Base-by-base conservation (phyloP, 2,888 invertebrate species). In the Drosophila nr. perissopoda region DNA sequence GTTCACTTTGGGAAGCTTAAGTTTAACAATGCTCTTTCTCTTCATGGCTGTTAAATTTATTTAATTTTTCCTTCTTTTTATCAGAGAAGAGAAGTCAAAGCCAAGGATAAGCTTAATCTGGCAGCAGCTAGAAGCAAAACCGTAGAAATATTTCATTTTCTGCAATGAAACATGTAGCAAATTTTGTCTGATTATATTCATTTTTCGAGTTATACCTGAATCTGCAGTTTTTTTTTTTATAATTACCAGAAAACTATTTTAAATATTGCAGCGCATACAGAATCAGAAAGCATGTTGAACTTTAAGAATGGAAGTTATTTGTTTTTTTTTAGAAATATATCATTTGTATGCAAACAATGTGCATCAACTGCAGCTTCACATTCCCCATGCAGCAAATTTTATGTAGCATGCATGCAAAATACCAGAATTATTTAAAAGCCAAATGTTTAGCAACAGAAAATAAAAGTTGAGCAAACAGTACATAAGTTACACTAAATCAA, bases 201-300 rank as follows among this genome's bases (percentile, higher is more conserved):
- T 16, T 65, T 74, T 63, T 54, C 70, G 66, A 8, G 13, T 64
- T 53, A 7, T 48, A 56, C 62, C 76, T 67, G 76, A 80, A 82
- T 71, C 67, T 76, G 70, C 42, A 54, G 56, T 56, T 57, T 76
- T 76, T 82, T 82, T 82, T 83, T 31, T 33, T 10, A 7, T 8
- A 81, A 86, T 75, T 70, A 73, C 83, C 87, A 69, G 51, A 61
- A 58, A 66, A 10, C 5, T 11, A 25, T 18, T 49, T 27, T 5
- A 16, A 46, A 25, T 16, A 16, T 46, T 16, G 1, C 0, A 8
- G 16, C 21, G 16, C 7, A 46, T 25, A 1, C 8, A 25, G 16
- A 25, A 16, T 25, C 25, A 16, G 25, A 4, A 16, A 25, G 8
- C 16, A 8, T 16, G 8, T 4, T 2, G 4, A 2, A 2, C 25